Conservation (phyloP, 2,888 invertebrate species). For the Nineta flava region DNA sequence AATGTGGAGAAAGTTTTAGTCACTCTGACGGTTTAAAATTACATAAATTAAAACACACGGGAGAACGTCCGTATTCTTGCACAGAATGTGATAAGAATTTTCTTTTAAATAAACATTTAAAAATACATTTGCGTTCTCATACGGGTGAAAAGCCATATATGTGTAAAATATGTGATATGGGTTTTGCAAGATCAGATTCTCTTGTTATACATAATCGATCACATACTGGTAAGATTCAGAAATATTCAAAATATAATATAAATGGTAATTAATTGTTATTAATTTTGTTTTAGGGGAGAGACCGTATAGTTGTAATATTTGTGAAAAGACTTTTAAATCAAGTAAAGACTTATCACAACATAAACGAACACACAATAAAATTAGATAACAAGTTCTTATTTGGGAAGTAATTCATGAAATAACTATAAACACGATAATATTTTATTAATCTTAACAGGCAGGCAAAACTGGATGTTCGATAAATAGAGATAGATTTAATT, state of each 20-base stretch:
- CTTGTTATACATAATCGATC: not conserved
- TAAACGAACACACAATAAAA: conserved; percentile 16
- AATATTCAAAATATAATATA: no score
- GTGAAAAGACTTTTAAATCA: conserved; percentile 23
- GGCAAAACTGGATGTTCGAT: no score
- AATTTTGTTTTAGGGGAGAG: no score
- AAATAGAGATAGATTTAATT: no score
- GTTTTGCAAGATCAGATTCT: not conserved
- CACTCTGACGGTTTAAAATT: conserved; percentile 22
- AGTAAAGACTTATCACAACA: conserved; percentile 21
- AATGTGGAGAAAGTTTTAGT: conserved; percentile 20
- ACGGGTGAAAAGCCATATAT: conserved; percentile 22
- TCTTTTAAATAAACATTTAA: conserved; percentile 21
- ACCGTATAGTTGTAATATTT: conserved; percentile 17
- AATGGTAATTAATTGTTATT: no score
- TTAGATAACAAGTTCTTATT: no score
- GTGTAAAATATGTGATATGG: conserved; percentile 5
- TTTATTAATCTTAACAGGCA: no score
- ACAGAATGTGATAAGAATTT: conserved; percentile 22
- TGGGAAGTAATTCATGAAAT: no score
- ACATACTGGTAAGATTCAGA: conserved; percentile 12
- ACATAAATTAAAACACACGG: conserved; percentile 21
- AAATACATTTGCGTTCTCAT: conserved; percentile 9
- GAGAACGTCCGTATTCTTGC: conserved; percentile 21
- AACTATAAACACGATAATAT: no score